phyloP scores from a whole-genome alignment of 2,113 vertebrate species.

The Embiotoca jacksoni region DNA sequence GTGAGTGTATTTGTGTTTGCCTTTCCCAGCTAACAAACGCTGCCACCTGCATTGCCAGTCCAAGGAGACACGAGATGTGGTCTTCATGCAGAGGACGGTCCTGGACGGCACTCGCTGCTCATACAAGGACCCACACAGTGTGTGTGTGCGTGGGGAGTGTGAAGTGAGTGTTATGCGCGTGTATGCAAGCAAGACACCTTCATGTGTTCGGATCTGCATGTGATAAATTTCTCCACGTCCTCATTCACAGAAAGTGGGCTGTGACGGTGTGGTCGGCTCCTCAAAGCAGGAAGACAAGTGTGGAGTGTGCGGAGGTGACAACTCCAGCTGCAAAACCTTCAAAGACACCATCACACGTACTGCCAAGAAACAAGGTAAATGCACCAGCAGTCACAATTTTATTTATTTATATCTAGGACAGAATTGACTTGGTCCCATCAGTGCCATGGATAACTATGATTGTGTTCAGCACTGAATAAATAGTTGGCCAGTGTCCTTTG shows the following conservation, averaged over 20 bases:
- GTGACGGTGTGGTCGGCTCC: constrained; percentile 94
- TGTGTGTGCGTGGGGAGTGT: constrained; percentile 95
- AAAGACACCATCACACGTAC: constrained; percentile 91
- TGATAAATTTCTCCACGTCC: constrained; percentile 27
- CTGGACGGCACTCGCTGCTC: constrained; percentile 96
- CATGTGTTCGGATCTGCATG: neutral
- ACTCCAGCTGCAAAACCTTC: constrained; percentile 93
- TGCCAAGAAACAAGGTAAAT: constrained; percentile 91
- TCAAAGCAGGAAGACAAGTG: constrained; percentile 96
- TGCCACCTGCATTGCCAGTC: constrained; percentile 95
- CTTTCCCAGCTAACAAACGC: constrained; percentile 90
- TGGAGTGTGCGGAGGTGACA: constrained; percentile 95
- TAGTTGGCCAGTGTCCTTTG: neutral
- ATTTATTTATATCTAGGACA: neutral
- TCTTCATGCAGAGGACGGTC: constrained; percentile 91
- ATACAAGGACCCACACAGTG: constrained; percentile 94
- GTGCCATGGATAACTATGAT: neutral
- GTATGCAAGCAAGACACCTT: neutral
- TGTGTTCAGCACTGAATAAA: constrained; percentile 16
- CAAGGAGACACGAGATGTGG: constrained; percentile 89
- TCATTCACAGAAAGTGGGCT: constrained; percentile 93
- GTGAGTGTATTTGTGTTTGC: constrained; percentile 35
- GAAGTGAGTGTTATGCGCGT: constrained; percentile 83
- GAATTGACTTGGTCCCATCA: neutral
- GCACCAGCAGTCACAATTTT: neutral